Percentiles rank a stretch among this genome's conserved stretches.
Evolutionary conservation across 1,140 invertebrate species (phyloP).

Genomic region (Gonatopus flavifemur): DNA sequence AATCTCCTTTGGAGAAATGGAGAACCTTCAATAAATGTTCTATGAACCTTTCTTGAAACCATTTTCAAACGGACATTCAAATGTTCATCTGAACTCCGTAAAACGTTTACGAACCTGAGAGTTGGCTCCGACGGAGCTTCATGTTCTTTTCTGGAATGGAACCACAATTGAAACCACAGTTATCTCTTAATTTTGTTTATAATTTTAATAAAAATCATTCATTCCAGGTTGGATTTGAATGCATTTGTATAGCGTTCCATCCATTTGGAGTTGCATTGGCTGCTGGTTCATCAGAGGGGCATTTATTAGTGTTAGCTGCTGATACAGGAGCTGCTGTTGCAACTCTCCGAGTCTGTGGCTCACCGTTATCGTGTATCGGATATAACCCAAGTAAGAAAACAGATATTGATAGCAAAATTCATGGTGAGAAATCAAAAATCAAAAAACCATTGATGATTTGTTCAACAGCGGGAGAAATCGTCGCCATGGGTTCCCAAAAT

Average conservation of each 20-base stretch:
- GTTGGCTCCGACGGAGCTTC: no score
- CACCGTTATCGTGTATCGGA: conserved; percentile 77
- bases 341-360: conserved; percentile 83
- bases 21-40: no score
- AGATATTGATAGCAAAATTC: no score
- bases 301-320: conserved; percentile 81
- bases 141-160: no score
- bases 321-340: conserved; percentile 80
- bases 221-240: conserved; percentile 73
- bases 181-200: background rate
- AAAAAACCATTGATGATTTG: background rate
- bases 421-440: background rate
- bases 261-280: conserved; percentile 83
- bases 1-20: no score
- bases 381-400: conserved; percentile 78
- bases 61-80: no score
- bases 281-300: conserved; percentile 85
- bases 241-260: conserved; percentile 82
- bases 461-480: conserved; percentile 78
- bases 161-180: no score
- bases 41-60: no score
- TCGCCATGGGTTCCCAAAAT: conserved; percentile 90
- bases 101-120: no score
- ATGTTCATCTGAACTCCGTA: no score
- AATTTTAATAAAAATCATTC: background rate